Percentiles rank a stretch among this genome's conserved stretches.
Evolutionary conservation across 2,113 vertebrate species (phyloP).

Genomic region (Chelonoidis abingdonii): DNA sequence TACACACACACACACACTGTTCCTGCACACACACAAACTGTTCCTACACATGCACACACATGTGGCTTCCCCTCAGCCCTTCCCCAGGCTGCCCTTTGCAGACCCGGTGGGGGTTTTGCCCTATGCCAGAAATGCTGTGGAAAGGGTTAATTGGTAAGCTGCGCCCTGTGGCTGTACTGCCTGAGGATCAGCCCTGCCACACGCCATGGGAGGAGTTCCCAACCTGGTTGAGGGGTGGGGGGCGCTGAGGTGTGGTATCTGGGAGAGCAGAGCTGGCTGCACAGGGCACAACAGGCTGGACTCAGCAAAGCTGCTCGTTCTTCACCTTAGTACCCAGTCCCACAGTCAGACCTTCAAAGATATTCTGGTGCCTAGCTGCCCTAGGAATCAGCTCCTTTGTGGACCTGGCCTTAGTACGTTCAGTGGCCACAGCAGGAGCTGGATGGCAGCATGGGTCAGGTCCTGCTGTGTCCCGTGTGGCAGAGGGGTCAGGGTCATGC

Average conservation of each 20-base stretch:
- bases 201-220: not conserved
- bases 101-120: not conserved
- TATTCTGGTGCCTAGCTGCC: not conserved
- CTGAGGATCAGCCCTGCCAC: not conserved
- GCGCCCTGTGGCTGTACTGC: not conserved
- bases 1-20: too few species aligned
- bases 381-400: not conserved
- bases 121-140: not conserved
- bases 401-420: not conserved
- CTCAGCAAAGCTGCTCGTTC: not conserved
- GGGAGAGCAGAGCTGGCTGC: not conserved
- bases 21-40: too few species aligned
- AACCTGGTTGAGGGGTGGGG: not conserved
- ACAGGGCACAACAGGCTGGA: not conserved
- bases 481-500: not conserved
- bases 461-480: not conserved
- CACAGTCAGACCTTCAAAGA: too few species aligned
- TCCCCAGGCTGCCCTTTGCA: not conserved
- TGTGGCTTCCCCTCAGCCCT: not conserved
- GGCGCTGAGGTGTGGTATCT: not conserved
- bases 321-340: not conserved
- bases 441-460: not conserved
- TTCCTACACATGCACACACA: too few species aligned
- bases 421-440: not conserved
- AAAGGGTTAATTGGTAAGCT: not conserved